Conservation (phyloP, 2,888 invertebrate genomes). For the Apantesis nais region DNA sequence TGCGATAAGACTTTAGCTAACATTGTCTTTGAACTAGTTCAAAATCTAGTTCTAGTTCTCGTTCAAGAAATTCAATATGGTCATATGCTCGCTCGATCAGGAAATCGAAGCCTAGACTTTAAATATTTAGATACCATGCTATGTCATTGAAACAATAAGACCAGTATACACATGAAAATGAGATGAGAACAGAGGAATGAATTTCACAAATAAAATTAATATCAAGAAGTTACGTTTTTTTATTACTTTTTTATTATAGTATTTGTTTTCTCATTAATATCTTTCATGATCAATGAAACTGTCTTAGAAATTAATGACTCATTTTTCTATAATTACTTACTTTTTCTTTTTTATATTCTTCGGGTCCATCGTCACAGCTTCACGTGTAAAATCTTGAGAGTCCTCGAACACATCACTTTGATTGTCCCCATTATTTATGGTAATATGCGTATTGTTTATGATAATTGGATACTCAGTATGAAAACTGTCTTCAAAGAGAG, state of each 20-base stretch:
- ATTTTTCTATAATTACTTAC: neutral
- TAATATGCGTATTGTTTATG: conserved; percentile 15
- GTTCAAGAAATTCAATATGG: neutral
- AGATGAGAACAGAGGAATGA: neutral
- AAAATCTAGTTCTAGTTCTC: no score
- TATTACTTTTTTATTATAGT: neutral
- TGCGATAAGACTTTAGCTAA: no score
- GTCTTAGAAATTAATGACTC: neutral
- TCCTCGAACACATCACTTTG: conserved; percentile 20
- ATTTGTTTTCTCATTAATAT: neutral
- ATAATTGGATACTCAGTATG: neutral
- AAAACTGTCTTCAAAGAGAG: conserved; percentile 1
- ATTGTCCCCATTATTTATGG: conserved; percentile 16
- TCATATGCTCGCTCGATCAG: neutral
- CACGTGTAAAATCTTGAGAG: conserved; percentile 16
- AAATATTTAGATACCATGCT: no score
- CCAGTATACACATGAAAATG: neutral
- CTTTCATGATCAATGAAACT: neutral
- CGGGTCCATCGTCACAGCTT: neutral
- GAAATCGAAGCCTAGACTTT: neutral
- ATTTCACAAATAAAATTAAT: neutral
- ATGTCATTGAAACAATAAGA: no score
- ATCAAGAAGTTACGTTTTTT: neutral
- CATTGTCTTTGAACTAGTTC: no score
- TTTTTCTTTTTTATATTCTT: neutral